These are phyloP conservation scores for Coccyzus lansbergi DNA, from an alignment of 2,797 vertebrate genomes.

Conservation along the genomic window DNA sequence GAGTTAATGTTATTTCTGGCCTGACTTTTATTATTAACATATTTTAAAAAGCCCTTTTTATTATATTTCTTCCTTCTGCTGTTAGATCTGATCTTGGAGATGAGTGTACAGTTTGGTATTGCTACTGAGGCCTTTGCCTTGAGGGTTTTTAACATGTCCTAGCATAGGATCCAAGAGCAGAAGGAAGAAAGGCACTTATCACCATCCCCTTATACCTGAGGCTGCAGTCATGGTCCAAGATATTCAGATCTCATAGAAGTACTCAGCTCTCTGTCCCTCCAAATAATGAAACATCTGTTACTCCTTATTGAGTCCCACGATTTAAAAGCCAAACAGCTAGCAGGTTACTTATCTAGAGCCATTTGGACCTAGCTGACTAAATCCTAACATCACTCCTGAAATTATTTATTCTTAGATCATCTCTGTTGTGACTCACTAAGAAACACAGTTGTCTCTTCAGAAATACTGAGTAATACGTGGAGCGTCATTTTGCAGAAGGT, in stretches of 20 bases:
- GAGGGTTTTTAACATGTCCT: too few species aligned
- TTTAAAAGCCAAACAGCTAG: conserved; percentile 2
- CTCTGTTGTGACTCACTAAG: background rate
- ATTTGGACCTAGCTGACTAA: background rate
- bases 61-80: too few species aligned
- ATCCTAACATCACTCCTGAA: background rate
- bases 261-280: background rate
- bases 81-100: too few species aligned
- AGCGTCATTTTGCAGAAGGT: background rate
- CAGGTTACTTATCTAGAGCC: background rate
- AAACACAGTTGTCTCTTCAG: background rate
- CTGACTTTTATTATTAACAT: too few species aligned
- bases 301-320: background rate
- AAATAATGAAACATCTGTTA: background rate
- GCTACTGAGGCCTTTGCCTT: too few species aligned
- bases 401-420: background rate
- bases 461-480: background rate
- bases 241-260: conserved; percentile 13
- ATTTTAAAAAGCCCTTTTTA: too few species aligned
- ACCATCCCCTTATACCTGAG: background rate
- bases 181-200: background rate
- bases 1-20: too few species aligned
- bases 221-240: background rate
- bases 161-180: background rate
- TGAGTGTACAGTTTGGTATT: too few species aligned